Evolutionary conservation across 2,888 invertebrate genomes (phyloP), one percentile per base, ranked within the genome.

Genomic region (Myathropa florea): DNA sequence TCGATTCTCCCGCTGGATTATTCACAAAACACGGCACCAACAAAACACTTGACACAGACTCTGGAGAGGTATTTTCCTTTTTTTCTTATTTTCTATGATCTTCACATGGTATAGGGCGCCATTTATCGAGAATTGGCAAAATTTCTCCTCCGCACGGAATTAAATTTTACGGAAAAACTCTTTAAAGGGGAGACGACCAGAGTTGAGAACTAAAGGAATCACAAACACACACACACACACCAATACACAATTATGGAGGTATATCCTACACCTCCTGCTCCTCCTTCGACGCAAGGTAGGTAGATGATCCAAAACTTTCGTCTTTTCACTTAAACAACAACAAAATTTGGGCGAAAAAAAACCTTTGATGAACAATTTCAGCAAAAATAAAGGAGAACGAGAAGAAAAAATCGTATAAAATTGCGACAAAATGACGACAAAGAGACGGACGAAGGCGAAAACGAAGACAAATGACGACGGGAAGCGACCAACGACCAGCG

Each of bases 401-500:
- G 1, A 4, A 18, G 18, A 46, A 46, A 46, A 46, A 18, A 46
- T 7, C 46, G 46, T 46, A 46, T 18, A 46, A 18, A 46, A 46
- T 46, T 46, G 46, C 46, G 46, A 46, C 46, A 46, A 46, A 46
- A n/a, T 46, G 46, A 46, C 46, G 46, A 39, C 30, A 36, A 2
- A 24, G 61, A 21, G 39, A 39, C 39, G 39, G 46, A 46, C 46
- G 46, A 10, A 57, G 28, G 30, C 10, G 26, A 28, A 53, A 59
- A 59, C 28, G n/a, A 71, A 36, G 26, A 60, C 14, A 12, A 33
- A 39, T 55, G 26, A 36, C 61, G 61, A 61, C 46, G 46, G 46
- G 46, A 46, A 67, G 70, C 26, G 70, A 59, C 65, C 39, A 14
- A 36, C 21, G 55, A 68, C 28, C 21, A 70, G 33, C 30, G 60